Conservation (phyloP, 2,888 invertebrate genomes). For the Abrostola triplasia region DNA sequence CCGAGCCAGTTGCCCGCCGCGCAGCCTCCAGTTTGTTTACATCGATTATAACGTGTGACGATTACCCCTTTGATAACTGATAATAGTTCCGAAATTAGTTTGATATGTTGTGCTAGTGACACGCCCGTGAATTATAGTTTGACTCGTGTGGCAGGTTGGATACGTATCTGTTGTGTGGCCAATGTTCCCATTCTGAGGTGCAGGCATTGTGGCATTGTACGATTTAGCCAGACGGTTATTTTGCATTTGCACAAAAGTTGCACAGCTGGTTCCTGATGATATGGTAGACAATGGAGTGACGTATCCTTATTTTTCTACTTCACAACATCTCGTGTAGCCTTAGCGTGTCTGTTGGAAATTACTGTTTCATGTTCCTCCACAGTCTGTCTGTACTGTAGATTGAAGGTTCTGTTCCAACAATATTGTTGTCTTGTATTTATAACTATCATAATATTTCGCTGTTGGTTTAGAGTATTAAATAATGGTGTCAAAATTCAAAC, state of each 20-base stretch:
- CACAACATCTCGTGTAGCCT: constrained; percentile 13
- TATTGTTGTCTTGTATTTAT: neutral
- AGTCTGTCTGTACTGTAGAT: constrained; percentile 2
- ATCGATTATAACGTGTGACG: constrained; percentile 67
- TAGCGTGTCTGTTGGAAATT: constrained; percentile 13
- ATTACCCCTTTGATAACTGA: constrained; percentile 44
- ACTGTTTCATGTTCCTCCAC: constrained; percentile 7
- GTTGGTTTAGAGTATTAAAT: neutral
- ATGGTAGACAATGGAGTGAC: constrained; percentile 53
- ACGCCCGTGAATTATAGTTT: constrained; percentile 45
- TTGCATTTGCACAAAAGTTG: constrained; percentile 75
- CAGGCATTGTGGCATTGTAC: constrained; percentile 68
- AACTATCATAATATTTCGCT: neutral
- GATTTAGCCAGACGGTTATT: constrained; percentile 64
- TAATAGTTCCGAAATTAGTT: constrained; percentile 29
- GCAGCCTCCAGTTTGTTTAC: constrained; percentile 88
- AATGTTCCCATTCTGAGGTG: constrained; percentile 52
- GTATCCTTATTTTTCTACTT: constrained; percentile 43
- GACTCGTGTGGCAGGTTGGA: constrained; percentile 45
- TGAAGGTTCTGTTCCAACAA: constrained; percentile 1
- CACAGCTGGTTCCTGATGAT: constrained; percentile 68
- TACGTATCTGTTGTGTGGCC: constrained; percentile 50
- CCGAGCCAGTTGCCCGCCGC: constrained; percentile 84
- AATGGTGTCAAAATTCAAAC: too few species aligned
- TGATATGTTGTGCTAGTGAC: constrained; percentile 58